Conservation (phyloP, 2,888 invertebrate genomes). For the Limnephilus auricula region DNA sequence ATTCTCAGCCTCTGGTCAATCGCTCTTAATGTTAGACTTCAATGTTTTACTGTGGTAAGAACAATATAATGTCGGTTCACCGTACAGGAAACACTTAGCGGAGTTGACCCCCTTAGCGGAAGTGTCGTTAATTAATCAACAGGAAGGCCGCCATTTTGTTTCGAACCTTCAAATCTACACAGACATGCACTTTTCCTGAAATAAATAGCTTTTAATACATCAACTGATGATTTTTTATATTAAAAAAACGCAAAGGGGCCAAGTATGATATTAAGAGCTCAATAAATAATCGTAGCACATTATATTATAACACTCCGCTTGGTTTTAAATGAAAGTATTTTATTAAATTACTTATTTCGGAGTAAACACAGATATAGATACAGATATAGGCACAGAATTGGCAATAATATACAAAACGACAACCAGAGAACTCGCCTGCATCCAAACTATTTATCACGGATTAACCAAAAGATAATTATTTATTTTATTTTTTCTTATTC, state of each 20-base stretch:
- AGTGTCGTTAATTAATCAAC: conserved; percentile 59
- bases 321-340: background rate
- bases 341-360: too few species aligned
- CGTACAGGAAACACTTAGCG: background rate
- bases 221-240: conserved; percentile 19
- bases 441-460: too few species aligned
- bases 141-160: conserved; percentile 52
- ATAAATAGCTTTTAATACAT: conserved; percentile 60
- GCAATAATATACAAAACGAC: too few species aligned
- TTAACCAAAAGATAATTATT: too few species aligned
- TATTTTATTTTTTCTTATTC: too few species aligned
- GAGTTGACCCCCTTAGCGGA: conserved; percentile 14
- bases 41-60: background rate
- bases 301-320: background rate
- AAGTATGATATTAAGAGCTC: background rate
- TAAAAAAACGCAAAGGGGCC: background rate
- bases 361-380: too few species aligned
- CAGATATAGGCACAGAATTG: too few species aligned
- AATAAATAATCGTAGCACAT: background rate
- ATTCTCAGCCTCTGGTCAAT: too few species aligned
- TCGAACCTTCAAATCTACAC: conserved; percentile 59
- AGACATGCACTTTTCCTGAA: conserved; percentile 61
- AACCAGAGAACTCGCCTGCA: too few species aligned
- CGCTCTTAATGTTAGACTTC: background rate
- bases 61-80: background rate